Conservation (phyloP, 2,797 vertebrate genomes). For the Aphelocoma californica region DNA sequence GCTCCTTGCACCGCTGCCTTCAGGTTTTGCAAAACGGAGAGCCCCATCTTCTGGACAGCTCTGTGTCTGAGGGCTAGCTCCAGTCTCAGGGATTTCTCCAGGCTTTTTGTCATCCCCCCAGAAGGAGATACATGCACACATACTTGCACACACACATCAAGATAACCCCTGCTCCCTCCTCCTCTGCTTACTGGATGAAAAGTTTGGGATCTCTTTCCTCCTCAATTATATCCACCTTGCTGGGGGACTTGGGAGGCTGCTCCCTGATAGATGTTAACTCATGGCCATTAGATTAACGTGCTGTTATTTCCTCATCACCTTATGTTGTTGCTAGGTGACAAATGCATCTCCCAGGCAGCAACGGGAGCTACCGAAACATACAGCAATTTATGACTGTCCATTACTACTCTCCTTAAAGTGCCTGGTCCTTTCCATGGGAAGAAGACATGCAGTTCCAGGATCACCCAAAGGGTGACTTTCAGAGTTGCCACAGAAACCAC, state of each 20-base stretch:
- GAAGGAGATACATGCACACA: fast-evolving
- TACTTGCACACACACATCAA: background rate
- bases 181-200: background rate
- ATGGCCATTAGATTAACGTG: slow-evolving; percentile 13
- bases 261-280: slow-evolving; percentile 1
- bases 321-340: slow-evolving; percentile 58
- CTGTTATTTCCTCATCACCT: slow-evolving; percentile 39
- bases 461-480: background rate
- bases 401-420: background rate
- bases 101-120: background rate
- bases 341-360: slow-evolving; percentile 40
- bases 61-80: fast-evolving
- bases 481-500: background rate
- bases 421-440: background rate
- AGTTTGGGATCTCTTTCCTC: background rate
- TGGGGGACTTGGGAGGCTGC: background rate
- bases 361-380: background rate
- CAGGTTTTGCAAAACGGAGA: background rate
- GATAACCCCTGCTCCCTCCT: background rate
- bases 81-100: background rate
- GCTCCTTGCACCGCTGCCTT: background rate
- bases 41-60: background rate
- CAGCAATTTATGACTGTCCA: slow-evolving; percentile 22
- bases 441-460: background rate
- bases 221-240: background rate